Evolutionary conservation across 1,140 invertebrate genomes (phyloP).

Genomic region (Caenorhabditis briggsae): DNA sequence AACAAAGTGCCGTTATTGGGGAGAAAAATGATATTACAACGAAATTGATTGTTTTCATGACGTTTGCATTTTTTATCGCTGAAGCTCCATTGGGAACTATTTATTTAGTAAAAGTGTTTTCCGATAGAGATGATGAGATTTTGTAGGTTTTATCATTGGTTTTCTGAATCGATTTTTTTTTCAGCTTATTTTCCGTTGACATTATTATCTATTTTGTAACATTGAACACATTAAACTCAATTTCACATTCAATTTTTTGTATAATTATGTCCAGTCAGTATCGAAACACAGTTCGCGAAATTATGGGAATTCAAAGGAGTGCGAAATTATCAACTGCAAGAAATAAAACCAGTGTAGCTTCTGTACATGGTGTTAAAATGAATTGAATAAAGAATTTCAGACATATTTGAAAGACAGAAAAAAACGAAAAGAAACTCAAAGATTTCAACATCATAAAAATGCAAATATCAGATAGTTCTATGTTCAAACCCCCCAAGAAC

Average conservation of each 20-base stretch:
- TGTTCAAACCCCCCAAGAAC: too few species aligned
- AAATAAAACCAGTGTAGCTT: neutral
- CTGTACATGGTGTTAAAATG: neutral
- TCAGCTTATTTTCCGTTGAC: slow-evolving; percentile 24
- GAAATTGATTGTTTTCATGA: slow-evolving; percentile 32
- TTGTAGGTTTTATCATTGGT: neutral
- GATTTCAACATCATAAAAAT: too few species aligned
- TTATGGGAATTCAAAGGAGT: neutral
- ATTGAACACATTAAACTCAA: neutral
- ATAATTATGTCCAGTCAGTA: slow-evolving; percentile 4
- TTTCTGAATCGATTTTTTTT: neutral
- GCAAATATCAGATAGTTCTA: too few species aligned
- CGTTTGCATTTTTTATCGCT: slow-evolving; percentile 25
- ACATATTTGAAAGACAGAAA: too few species aligned
- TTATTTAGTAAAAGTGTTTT: slow-evolving; percentile 10
- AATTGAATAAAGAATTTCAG: neutral
- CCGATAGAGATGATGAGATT: neutral
- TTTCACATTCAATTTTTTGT: slow-evolving; percentile 1
- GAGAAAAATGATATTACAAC: neutral
- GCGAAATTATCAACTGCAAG: neutral
- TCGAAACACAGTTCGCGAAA: neutral
- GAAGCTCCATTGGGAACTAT: slow-evolving; percentile 14
- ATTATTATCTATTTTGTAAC: neutral
- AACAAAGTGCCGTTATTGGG: neutral
- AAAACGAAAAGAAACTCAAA: too few species aligned